Evolutionary conservation across 2,888 invertebrate species (phyloP), one percentile per base, ranked within the genome.

Genomic region (Lordiphosa fenestrarum): DNA sequence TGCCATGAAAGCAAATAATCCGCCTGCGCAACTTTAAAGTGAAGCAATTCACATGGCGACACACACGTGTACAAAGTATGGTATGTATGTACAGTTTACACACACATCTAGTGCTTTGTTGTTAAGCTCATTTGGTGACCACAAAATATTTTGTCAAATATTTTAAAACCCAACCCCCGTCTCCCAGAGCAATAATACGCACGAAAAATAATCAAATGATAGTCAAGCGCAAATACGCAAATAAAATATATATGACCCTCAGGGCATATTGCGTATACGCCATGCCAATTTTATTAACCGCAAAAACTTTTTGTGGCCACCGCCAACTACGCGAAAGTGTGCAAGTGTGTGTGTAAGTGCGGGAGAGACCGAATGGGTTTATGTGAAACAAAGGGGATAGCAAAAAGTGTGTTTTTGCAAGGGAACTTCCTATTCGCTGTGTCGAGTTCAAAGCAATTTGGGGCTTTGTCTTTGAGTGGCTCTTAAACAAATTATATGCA

Each of bases 231-330:
- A 66, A 53, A 63, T 66, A 44, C 33, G 44, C 13, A 44, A 39
- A 51, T 51, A 57, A 60, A 57, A 30, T 30, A 30, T 59, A 78
- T 70, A 53, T 61, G 58, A 51, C 75, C 76, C 82, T 52, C 12
- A 47, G 71, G 78, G 53, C 75, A 57, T 68, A 70, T 80, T 68
- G 51, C 62, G 48, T n/a, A 52, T 47, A 37, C 58, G 60, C 44
- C 23, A 19, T 50, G 37, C 49, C 60, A 73, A 69, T 75, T 81
- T 75, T 67, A 69, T 66, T 77, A 81, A 64, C 77, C 74, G 48
- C 78, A 62, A 48, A 30, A 73, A 81, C 21, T 56, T 69, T 69
- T 69, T 57, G 52, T 51, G 53, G 49, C 53, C 36, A 15, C 46
- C 21, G 9, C 35, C 47, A 33, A 52, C 35, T 23, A 30, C 12